Evolutionary conservation across 2,113 vertebrate genomes (phyloP).

Genomic region (Tenrec ecaudatus): DNA sequence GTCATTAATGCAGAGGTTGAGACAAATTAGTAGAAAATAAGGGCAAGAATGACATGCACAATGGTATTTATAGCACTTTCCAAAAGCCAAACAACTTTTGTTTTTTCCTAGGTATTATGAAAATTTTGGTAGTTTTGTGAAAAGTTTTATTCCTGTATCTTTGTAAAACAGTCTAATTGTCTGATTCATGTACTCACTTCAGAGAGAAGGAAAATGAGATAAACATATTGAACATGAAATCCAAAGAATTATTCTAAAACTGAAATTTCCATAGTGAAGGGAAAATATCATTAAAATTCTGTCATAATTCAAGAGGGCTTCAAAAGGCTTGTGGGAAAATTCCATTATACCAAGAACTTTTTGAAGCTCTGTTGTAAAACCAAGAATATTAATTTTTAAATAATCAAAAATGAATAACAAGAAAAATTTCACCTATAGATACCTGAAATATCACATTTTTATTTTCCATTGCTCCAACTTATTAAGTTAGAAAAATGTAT

Average conservation of each 20-base stretch:
- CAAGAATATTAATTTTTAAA: background rate
- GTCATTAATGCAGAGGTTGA: background rate
- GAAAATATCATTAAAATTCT: background rate
- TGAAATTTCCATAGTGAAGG: background rate
- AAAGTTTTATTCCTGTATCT: background rate
- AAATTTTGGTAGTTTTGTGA: background rate
- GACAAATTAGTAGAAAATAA: background rate
- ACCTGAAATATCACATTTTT: background rate
- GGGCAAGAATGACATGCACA: background rate
- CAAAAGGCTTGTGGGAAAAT: no score
- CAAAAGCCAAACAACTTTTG: background rate
- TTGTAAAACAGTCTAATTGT: background rate
- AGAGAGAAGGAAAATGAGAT: background rate
- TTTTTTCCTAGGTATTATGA: background rate
- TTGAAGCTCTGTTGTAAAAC: background rate
- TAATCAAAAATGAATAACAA: background rate
- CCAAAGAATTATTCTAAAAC: conserved; percentile 14
- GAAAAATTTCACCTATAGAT: background rate
- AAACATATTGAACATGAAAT: background rate
- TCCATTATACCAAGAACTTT: no score
- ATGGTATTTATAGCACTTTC: background rate
- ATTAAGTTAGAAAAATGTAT: conserved; percentile 34
- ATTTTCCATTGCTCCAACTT: conserved; percentile 16
- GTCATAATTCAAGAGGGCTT: background rate
- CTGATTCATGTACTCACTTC: background rate